Percentiles rank a stretch among this genome's conserved stretches.
These are phyloP conservation scores for Scartelaos histophorus DNA, from an alignment of 2,113 vertebrate species.

Conservation along the genomic window DNA sequence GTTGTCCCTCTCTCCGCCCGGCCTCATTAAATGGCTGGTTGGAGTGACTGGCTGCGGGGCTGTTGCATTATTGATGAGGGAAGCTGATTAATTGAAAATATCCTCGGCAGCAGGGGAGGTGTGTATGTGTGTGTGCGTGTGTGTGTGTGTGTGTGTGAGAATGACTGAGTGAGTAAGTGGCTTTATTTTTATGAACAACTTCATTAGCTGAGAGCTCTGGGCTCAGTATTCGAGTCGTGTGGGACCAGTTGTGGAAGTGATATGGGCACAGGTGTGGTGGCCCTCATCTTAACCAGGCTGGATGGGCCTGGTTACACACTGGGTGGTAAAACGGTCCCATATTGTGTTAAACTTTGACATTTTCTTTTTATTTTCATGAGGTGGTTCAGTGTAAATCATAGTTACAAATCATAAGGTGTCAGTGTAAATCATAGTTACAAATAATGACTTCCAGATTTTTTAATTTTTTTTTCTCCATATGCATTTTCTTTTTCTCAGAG, in stretches of 20 bases:
- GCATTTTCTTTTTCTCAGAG: too few relatives aligned
- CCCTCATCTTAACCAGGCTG: conserved; percentile 41
- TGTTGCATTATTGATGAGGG: conserved; percentile 78
- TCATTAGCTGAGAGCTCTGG: conserved; percentile 41
- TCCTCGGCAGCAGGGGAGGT: conserved; percentile 52
- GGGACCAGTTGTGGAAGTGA: conserved; percentile 36
- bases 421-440: too few relatives aligned
- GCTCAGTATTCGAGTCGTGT: conserved; percentile 45
- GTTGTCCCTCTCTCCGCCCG: conserved; percentile 56
- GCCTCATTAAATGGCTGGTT: conserved; percentile 75
- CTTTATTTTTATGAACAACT: conserved; percentile 54
- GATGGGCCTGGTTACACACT: conserved; percentile 17
- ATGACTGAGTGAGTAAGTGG: conserved; percentile 33
- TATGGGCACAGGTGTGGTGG: conserved; percentile 38
- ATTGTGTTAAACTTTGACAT: not conserved
- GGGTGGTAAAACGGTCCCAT: not conserved
- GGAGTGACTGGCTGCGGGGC: conserved; percentile 76
- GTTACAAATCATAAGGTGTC: too few relatives aligned
- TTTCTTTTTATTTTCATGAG: too few relatives aligned
- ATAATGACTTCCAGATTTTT: too few relatives aligned
- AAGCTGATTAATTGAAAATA: conserved; percentile 78
- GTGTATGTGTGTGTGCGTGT: conserved; percentile 5
- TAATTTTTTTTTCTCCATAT: too few relatives aligned
- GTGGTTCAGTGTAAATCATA: too few relatives aligned
- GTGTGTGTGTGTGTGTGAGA: not conserved